These are phyloP conservation scores for Phoenicopterus ruber DNA, from an alignment of 2,113 vertebrate species.

Conservation along the genomic window DNA sequence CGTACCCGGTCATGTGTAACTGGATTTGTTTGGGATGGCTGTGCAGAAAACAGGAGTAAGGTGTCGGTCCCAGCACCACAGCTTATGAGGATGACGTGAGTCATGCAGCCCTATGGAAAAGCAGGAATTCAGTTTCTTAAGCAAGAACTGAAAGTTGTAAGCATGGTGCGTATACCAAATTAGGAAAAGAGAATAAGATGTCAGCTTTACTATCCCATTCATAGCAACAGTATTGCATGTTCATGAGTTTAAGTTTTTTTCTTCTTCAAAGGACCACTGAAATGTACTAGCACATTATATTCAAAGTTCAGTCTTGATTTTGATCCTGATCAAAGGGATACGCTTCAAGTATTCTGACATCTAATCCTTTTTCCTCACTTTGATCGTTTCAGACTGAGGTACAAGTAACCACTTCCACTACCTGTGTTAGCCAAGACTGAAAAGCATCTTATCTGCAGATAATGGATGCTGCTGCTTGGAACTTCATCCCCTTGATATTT, in stretches of 20 bases:
- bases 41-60: not conserved
- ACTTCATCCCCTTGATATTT: not conserved
- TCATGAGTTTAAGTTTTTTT: not conserved
- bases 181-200: not conserved
- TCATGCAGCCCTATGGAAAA: not conserved
- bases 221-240: not conserved
- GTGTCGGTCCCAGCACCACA: not conserved
- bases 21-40: not conserved
- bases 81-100: accelerated
- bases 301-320: slow-evolving; percentile 45
- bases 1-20: not conserved
- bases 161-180: not conserved
- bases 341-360: slow-evolving; percentile 4
- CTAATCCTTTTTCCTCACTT: slow-evolving; percentile 24
- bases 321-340: slow-evolving; percentile 42
- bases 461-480: not conserved
- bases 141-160: not conserved
- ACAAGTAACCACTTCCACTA: slow-evolving; percentile 24
- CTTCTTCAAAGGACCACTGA: slow-evolving; percentile 13
- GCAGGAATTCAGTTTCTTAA: not conserved
- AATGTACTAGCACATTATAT: slow-evolving; percentile 3
- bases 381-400: slow-evolving; percentile 21
- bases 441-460: slow-evolving; percentile 14
- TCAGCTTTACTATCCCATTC: not conserved
- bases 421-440: slow-evolving; percentile 5